phyloP scores from a whole-genome alignment of 2,797 vertebrate species.

The Crypturellus tataupa region DNA sequence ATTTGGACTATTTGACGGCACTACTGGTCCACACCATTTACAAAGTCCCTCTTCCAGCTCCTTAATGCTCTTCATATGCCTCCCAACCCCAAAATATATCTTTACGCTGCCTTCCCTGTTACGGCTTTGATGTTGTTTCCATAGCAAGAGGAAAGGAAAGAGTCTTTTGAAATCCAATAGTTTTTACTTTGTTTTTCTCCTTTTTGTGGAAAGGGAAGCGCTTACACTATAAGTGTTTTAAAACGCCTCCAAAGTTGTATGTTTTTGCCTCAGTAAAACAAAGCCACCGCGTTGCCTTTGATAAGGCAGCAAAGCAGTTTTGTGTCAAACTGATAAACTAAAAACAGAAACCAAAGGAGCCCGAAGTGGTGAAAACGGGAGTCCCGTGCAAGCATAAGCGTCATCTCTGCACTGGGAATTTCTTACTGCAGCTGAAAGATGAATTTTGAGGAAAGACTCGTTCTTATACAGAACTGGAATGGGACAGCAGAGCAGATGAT shows the following conservation, averaged over 20 bases:
- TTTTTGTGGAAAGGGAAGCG: not conserved
- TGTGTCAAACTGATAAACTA: not conserved
- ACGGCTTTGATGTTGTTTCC: not conserved
- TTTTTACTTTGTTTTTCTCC: not conserved
- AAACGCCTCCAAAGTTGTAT: not conserved
- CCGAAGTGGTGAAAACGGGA: not conserved
- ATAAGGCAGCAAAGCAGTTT: not conserved
- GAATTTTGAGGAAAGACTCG: not conserved
- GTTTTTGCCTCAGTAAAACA: not conserved
- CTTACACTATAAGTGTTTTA: not conserved
- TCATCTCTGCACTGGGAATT: not conserved
- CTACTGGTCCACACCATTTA: not conserved
- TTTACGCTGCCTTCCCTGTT: not conserved
- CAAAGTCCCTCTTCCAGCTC: not conserved
- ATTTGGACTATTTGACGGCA: not conserved
- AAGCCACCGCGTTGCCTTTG: not conserved
- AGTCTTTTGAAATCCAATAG: not conserved
- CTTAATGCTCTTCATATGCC: not conserved
- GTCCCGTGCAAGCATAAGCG: not conserved
- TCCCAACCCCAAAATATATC: not conserved
- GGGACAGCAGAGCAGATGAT: not conserved
- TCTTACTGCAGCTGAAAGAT: not conserved
- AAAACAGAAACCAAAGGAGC: not conserved
- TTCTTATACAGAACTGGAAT: not conserved
- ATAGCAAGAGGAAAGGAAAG: not conserved